Base-by-base conservation (phyloP, 2,113 vertebrate species). In the Hyperopisus bebe region DNA sequence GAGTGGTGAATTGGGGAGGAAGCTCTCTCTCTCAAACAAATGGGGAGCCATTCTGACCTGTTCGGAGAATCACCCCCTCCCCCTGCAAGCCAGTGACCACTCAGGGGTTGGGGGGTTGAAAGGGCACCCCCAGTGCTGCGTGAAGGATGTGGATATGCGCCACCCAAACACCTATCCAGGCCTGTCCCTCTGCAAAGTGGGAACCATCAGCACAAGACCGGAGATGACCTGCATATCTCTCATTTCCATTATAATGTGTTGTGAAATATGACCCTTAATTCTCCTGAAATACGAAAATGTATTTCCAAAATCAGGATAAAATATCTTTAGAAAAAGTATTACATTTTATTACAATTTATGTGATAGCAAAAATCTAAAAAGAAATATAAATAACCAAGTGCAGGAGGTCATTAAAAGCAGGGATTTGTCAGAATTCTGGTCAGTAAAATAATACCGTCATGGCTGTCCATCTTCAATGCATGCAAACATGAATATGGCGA, bases 1-100 rank as follows among this genome's bases (percentile, higher is more conserved):
- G 90, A 92, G 93, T 51, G 83, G 90, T 83, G 85, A 88, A 89
- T 91, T 91, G 93, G 95, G 95, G 93, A 95, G 95, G 95, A 96
- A 96, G 94, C 94, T 91, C 92, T 93, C 94, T 94, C 94, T 70
- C 87, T 87, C 91, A 92, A 89, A 83, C 91, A 92, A 93, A 92
- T 90, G 90, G 86, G 86, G 83, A 48, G 17, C 89, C 80, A 89
- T 90, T 91, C 91, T 89, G 88, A 91, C 89, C 90, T 70, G 88
- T 66, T 21, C 8, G 21, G 55, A 39, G 39, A 86, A 89, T 90
- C 88, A 88, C 87, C 39, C 35, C 80, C 48, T n/a, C 50, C 55
- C 90, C 70, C 89, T 91, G 91, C 90, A 91, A 91, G 50, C 48
- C 77, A 55, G 85, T 47, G 90, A 84, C 42, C 89, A 89, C 83